phyloP scores from a whole-genome alignment of 2,797 vertebrate genomes.

The Malurus leucopterus region DNA sequence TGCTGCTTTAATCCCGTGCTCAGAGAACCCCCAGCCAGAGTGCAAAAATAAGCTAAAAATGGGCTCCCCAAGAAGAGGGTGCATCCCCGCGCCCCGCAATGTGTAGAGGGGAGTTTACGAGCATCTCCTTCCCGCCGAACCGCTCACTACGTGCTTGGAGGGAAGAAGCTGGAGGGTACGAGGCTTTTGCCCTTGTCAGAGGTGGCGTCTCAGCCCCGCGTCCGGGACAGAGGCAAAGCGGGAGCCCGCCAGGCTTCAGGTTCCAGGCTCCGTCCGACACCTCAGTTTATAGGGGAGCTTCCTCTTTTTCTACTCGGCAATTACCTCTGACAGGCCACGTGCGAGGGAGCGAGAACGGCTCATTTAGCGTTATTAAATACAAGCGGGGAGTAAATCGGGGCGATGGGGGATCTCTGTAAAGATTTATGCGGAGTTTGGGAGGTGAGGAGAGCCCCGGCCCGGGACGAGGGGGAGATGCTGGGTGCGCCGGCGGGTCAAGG shows the following conservation, averaged over 20 bases:
- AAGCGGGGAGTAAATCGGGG: constrained; percentile 8
- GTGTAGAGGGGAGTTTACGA: neutral
- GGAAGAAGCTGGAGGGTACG: neutral
- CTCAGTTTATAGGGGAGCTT: neutral
- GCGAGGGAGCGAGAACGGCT: constrained; percentile 16
- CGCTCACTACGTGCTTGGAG: neutral
- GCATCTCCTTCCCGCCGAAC: neutral
- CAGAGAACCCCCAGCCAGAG: neutral
- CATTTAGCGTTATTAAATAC: constrained; percentile 47
- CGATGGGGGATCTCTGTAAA: neutral
- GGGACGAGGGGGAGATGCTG: neutral
- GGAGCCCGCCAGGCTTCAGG: neutral
- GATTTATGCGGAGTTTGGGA: neutral
- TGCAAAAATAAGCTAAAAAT: neutral
- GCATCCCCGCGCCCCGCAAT: accelerated
- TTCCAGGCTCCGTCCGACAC: neutral
- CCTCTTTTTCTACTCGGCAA: constrained; percentile 1
- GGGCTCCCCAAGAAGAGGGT: neutral
- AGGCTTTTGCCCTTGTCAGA: neutral
- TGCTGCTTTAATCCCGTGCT: neutral
- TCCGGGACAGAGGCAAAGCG: neutral
- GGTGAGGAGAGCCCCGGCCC: neutral
- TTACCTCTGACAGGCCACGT: constrained; percentile 36
- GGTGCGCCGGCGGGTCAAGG: neutral
- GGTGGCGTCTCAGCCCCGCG: neutral